Conservation (phyloP, 2,888 invertebrate species). For the Camponotus fellah region DNA sequence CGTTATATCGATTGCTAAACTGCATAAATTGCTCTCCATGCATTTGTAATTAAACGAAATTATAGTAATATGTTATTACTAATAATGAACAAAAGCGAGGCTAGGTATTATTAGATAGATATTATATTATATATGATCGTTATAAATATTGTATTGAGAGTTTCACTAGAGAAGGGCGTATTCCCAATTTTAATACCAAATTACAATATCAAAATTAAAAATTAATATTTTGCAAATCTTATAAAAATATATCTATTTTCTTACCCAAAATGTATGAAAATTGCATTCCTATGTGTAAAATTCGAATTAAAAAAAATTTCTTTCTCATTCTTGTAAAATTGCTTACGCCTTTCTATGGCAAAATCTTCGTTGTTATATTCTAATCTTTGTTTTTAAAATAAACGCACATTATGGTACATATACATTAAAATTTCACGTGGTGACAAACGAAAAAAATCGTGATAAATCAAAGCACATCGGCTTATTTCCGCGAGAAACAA, state of each 20-base stretch:
- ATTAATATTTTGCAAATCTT: no score
- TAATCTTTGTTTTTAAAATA: not conserved
- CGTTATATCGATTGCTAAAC: not conserved
- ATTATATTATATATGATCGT: not conserved
- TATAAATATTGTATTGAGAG: no score
- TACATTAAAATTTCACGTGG: constrained; percentile 5
- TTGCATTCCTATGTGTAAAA: no score
- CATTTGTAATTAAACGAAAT: constrained; percentile 16
- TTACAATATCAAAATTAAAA: no score
- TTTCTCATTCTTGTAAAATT: no score
- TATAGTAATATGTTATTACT: not conserved
- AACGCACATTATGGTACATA: not conserved
- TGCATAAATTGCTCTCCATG: constrained; percentile 1
- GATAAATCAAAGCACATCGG: constrained; percentile 34
- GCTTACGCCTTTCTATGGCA: no score
- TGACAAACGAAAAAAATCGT: not conserved
- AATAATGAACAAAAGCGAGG: constrained; percentile 20
- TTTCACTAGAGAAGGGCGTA: no score
- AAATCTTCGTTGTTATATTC: no score
- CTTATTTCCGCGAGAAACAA: constrained; percentile 25
- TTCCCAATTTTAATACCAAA: no score
- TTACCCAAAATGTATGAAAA: no score
- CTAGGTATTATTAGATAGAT: not conserved
- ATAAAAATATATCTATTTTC: no score
- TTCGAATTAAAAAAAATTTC: no score